Base-by-base conservation (phyloP, 1,140 invertebrate species). In the Leptonema lineaticorne region DNA sequence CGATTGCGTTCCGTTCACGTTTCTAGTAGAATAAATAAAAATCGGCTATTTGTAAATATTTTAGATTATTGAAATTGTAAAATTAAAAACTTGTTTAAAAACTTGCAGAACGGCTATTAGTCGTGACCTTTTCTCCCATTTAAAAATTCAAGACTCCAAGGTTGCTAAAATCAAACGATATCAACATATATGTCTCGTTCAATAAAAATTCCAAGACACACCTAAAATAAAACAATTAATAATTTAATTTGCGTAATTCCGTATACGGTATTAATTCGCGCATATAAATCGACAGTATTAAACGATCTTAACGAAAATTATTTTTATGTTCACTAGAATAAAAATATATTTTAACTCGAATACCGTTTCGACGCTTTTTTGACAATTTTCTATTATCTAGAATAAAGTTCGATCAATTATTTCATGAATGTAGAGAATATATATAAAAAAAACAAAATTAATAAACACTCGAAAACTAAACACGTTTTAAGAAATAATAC, bases 131-230 rank as follows among this genome's bases (percentile, higher is more conserved):
- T 48, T 48, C 6, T 26, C 22, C 27, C 4, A 24, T 4, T 26
- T 26, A 11, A 53, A n/a, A 26, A 53, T 53, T 53, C 20, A 53
- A 53, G 4, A 53, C 27, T 53, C 20, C 50, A 53, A 53, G 50
- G 50, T 26, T 53, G 22, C 22, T 24, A 8, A 14, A 11, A 41
- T 16, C 9, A 33, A 11, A 33, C 41, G 6, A n/a, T 33, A 16
- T n/a, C 46, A 20, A 20, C 6, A 1, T n/a, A 48, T 2, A 4
- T 2, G 18, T 8, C 46, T 48, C 46, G 46, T 48, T 48, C 46
- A 48, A 48, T 48, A 48, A 48, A 48, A 48, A 48, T 48, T 48
- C 46, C 46, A 48, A 20, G 5, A 11, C 41, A 46, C 16, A 33
- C 16, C 4, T 46, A n/a, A 4, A 48, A 48, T 16, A 2, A 48